phyloP scores from a whole-genome alignment of 2,888 invertebrate genomes.

The Lacanobia wlatinum region DNA sequence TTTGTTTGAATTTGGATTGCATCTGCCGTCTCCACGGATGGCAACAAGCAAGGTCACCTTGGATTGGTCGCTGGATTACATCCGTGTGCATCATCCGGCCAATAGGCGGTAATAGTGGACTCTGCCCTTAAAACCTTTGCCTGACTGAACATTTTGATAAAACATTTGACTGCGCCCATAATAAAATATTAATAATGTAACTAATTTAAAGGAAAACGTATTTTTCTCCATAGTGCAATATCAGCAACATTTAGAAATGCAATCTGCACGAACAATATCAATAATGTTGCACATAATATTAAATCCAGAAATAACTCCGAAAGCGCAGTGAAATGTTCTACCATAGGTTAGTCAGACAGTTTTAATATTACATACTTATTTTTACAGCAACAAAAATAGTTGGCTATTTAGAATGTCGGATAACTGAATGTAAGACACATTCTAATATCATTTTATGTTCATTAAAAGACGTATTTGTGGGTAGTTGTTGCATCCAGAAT shows the following conservation, averaged over 20 bases:
- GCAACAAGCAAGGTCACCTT: no score
- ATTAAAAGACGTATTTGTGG: conserved; percentile 73
- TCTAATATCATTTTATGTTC: conserved; percentile 59
- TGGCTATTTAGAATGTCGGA: conserved; percentile 76
- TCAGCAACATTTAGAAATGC: conserved; percentile 36
- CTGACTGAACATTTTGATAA: conserved; percentile 23
- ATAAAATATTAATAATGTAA: neutral
- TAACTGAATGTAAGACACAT: conserved; percentile 70
- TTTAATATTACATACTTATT: conserved; percentile 73
- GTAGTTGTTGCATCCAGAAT: conserved; percentile 29
- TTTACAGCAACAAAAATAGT: conserved; percentile 78
- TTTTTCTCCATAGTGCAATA: conserved; percentile 27
- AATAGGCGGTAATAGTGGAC: conserved; percentile 24
- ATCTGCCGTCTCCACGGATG: no score
- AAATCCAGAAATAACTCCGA: neutral
- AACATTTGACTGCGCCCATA: conserved; percentile 5
- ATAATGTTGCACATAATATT: conserved; percentile 2
- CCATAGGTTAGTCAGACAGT: conserved; percentile 20
- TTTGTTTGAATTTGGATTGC: no score
- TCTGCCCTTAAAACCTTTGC: conserved; percentile 43
- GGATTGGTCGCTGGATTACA: no score
- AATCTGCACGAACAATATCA: conserved; percentile 3
- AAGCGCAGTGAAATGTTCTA: conserved; percentile 19
- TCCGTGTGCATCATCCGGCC: neutral
- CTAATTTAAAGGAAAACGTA: neutral